Base-by-base conservation (phyloP, 2,888 invertebrate genomes). In the Drosophila lacicola region DNA sequence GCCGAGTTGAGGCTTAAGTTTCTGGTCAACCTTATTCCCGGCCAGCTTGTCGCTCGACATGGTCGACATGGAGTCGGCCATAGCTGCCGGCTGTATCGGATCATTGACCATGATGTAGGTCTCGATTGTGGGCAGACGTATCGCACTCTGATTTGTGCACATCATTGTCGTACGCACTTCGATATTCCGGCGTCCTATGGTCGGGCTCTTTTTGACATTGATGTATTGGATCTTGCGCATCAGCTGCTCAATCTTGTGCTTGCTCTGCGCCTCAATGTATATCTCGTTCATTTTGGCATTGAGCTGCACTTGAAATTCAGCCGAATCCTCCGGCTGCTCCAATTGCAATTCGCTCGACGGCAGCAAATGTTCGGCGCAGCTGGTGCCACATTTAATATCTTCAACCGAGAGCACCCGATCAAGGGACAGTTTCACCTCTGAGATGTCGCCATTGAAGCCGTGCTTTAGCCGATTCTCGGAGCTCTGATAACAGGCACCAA, bases 401-500 rank as follows among this genome's bases (percentile, higher is more conserved):
- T 90, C 88, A 1, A 68, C 47, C 0, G 90, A 88, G 1, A 93
- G 69, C 2, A 90, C 72, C 13, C 75, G 72, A 39, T 90, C 87
- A 0, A 91, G 45, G 2, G 90, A 84, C 11, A 92, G 66, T 63
- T 92, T 92, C 1, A 92, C 92, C 69, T 92, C 91, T 0, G 92
- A 92, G 37, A 92, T 92, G 34, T 92, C 92, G n/a, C 92, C 92
- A 58, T 80, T 92, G 49, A 92, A 92, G 1, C 91, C 92, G 92
- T 99, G 98, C 90, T 96, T 96, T 94, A 98, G 96, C 90, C 96
- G 96, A 91, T 96, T 96, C 85, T 98, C 98, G 0, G 97, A 96
- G 42, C 98, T 97, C 94, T 99, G 99, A 97, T 98, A 99, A 93
- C 99, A 99, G 29, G 99, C 99, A 2, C 99, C 99, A 0, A 99